phyloP scores from a whole-genome alignment of 2,797 vertebrate genomes.

The Schizothorax lantsangensis region DNA sequence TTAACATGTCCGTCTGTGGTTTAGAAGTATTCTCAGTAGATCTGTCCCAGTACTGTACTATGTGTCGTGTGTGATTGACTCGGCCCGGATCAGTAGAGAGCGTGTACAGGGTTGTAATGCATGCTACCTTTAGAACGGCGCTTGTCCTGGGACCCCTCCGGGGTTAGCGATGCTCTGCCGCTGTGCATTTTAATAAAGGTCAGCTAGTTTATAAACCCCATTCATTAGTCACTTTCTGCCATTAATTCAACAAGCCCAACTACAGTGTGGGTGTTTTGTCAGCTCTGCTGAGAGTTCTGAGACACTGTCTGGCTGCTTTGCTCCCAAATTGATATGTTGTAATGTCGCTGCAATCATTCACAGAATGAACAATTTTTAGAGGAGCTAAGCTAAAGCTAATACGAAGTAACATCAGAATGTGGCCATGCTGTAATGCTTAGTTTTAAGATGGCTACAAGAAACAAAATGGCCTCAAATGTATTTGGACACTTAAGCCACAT shows the following conservation, averaged over 20 bases:
- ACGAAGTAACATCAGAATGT: not conserved
- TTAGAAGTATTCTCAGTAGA: slow-evolving; percentile 7
- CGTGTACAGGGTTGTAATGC: slow-evolving; percentile 61
- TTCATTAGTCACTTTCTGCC: slow-evolving; percentile 76
- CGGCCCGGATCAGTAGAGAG: slow-evolving; percentile 46
- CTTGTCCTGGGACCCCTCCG: slow-evolving; percentile 63
- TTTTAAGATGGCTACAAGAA: not conserved
- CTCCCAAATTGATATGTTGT: slow-evolving; percentile 12
- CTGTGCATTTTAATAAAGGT: slow-evolving; percentile 80
- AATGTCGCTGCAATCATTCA: slow-evolving; percentile 3
- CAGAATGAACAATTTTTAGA: not conserved
- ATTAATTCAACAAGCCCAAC: slow-evolving; percentile 70
- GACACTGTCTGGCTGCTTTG: slow-evolving; percentile 1
- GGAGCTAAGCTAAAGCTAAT: not conserved
- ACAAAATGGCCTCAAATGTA: not conserved
- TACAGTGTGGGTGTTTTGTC: slow-evolving; percentile 65
- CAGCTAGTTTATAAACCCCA: slow-evolving; percentile 77
- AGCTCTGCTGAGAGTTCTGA: slow-evolving; percentile 59
- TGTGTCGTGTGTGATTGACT: slow-evolving; percentile 23
- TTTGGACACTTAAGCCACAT: not conserved
- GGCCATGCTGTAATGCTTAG: not conserved
- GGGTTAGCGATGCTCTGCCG: slow-evolving; percentile 68
- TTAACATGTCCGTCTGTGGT: slow-evolving; percentile 4
- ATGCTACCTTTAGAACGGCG: slow-evolving; percentile 63
- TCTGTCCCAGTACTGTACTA: slow-evolving; percentile 28